Evolutionary conservation across 2,113 vertebrate genomes (phyloP).

Genomic region (Dromaius novaehollandiae): DNA sequence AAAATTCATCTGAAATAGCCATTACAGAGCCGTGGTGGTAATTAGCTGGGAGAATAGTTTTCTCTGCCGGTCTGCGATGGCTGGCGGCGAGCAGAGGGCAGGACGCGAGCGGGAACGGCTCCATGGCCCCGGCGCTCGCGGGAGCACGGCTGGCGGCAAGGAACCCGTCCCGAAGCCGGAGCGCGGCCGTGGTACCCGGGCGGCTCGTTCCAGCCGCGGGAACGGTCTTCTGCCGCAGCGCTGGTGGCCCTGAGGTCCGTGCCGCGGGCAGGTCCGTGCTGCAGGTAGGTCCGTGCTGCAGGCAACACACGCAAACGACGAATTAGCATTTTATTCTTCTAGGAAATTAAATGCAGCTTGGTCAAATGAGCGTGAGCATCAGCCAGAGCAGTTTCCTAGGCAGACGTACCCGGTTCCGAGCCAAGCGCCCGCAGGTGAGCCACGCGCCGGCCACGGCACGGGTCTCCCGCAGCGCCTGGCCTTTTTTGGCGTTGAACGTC

Average conservation of each 20-base stretch:
- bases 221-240: rapidly evolving
- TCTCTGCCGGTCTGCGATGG: constrained; percentile 51
- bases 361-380: too few relatives aligned
- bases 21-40: constrained; percentile 53
- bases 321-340: rapidly evolving
- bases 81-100: constrained; percentile 54
- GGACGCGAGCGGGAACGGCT: not conserved
- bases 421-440: too few relatives aligned
- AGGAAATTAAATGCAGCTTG: not conserved
- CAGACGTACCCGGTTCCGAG: too few relatives aligned
- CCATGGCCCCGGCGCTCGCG: too few relatives aligned
- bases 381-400: too few relatives aligned
- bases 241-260: rapidly evolving
- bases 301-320: rapidly evolving
- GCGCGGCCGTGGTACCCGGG: too few relatives aligned
- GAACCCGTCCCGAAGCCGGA: not conserved
- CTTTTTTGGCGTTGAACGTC: constrained; percentile 60
- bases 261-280: not conserved
- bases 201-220: not conserved
- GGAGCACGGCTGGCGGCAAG: not conserved
- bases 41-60: constrained; percentile 68
- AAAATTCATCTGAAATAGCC: constrained; percentile 68
- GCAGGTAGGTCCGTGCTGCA: not conserved
- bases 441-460: too few relatives aligned
- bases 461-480: constrained; percentile 10